A percentile compares a stretch with the other conserved stretches of the same genome.
These are phyloP conservation scores for Clytia hemisphaerica DNA, from an alignment of 30 jellyfish, hydroid and myxozoan genomes.

Conservation along the genomic window DNA sequence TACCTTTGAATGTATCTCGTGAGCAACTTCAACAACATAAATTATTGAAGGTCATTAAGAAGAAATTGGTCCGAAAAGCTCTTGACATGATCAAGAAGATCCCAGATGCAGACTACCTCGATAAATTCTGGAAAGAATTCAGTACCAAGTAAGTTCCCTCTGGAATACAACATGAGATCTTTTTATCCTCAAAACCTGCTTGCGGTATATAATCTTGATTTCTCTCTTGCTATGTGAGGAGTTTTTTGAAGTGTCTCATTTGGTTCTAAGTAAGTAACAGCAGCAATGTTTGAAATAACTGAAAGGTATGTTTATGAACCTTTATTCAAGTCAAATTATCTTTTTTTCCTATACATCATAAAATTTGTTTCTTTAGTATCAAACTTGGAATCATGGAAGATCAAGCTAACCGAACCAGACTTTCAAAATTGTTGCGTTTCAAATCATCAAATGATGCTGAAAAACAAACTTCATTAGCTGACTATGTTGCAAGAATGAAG, in stretches of 20 bases:
- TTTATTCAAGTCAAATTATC: not conserved
- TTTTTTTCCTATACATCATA: not conserved
- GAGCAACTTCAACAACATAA: slow-evolving; percentile 97
- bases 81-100: slow-evolving; percentile 94
- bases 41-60: slow-evolving; percentile 83
- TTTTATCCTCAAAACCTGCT: not conserved
- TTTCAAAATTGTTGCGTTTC: slow-evolving; percentile 88
- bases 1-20: slow-evolving; percentile 99
- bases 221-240: not conserved
- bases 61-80: slow-evolving; percentile 92
- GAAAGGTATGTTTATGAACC: not conserved
- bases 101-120: slow-evolving; percentile 81
- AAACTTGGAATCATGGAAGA: slow-evolving; percentile 98
- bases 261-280: too few relatives aligned
- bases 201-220: not conserved
- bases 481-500: slow-evolving; percentile 92
- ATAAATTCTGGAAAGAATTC: slow-evolving; percentile 96
- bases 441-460: slow-evolving; percentile 72
- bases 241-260: not conserved
- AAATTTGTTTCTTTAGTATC: slow-evolving; percentile 43
- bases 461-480: slow-evolving; percentile 85
- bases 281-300: too few relatives aligned
- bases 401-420: slow-evolving; percentile 93
- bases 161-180: too few relatives aligned
- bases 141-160: slow-evolving; percentile 81